Percentiles rank a stretch among this genome's conserved stretches.
Conservation (phyloP, 2,888 invertebrate species). For the Agriotes lineatus region DNA sequence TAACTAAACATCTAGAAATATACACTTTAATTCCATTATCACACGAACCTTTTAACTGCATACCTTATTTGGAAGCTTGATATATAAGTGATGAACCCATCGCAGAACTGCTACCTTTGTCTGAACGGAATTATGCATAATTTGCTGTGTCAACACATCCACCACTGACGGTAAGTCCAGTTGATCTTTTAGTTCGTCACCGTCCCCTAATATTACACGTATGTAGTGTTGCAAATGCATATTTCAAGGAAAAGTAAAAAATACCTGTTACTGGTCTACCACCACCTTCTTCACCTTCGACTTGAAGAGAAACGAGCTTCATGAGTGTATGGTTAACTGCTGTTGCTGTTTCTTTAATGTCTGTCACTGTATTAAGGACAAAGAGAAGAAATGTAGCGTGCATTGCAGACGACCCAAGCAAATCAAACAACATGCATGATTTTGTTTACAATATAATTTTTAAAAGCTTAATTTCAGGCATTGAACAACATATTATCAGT, state of each 20-base stretch:
- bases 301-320: constrained; percentile 78
- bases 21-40: constrained; percentile 6
- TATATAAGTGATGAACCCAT: constrained; percentile 95
- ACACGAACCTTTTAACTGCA: constrained; percentile 16
- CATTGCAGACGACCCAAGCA: no score
- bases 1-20: constrained; percentile 76
- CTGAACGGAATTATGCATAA: constrained; percentile 89
- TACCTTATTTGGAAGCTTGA: constrained; percentile 87
- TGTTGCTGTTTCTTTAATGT: constrained; percentile 90
- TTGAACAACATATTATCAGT: no score
- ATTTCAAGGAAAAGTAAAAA: background rate
- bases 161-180: constrained; percentile 84
- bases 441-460: no score
- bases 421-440: no score
- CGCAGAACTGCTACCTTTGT: constrained; percentile 96
- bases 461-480: no score
- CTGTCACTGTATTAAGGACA: constrained; percentile 69
- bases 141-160: constrained; percentile 84
- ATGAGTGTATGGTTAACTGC: constrained; percentile 88
- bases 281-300: constrained; percentile 51
- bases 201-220: constrained; percentile 43
- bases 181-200: constrained; percentile 56
- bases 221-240: background rate
- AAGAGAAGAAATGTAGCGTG: constrained; percentile 45
- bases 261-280: constrained; percentile 49